Base-by-base conservation (phyloP, 2,888 invertebrate species). In the Nysson spinosus region DNA sequence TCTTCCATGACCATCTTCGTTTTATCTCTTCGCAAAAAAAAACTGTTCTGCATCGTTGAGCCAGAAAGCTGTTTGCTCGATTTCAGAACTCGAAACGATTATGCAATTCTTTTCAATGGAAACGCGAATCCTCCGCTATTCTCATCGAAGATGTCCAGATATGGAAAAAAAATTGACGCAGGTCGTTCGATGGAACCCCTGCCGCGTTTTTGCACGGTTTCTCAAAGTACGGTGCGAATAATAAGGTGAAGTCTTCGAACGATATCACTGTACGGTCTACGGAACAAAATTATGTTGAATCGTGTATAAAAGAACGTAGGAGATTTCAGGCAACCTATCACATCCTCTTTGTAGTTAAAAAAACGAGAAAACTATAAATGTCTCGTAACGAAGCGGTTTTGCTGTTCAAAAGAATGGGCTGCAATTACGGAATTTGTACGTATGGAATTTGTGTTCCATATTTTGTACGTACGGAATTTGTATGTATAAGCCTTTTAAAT, bases 281-380 rank as follows among this genome's bases (percentile, higher is more conserved):
- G 49, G 49, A 51, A 35, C 46, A 37, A 52, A 35, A 52, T 19
- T 34, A 34, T 46, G 35, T 34, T 37, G 46, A 40, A 44, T 14
- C 1, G 20, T 17, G 26, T 28, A 30, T 17, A 7, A 28, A 69
- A 47, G 4, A 49, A 39, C 22, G 52, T 52, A 66, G 50, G 75
- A 74, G 75, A 75, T 75, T 43, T 71, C 68, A 40, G 52, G 57
- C 68, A 51, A 64, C 70, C 82, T 83, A 82, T 83, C 83, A 76
- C 80, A 81, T 82, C 78, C 81, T 78, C 75, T 73, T 73, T 70
- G 32, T 60, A 56, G 47, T 51, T 57, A n/a, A n/a, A n/a, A 69
- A 61, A 69, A 72, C 57, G 75, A 75, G 72, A 52, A 71, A 54
- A 63, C 68, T 64, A 54, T 58, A 49, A 55, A 56, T 55, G 47